Evolutionary conservation across 2,888 invertebrate genomes (phyloP).

Genomic region (Sussaba pulchella): DNA sequence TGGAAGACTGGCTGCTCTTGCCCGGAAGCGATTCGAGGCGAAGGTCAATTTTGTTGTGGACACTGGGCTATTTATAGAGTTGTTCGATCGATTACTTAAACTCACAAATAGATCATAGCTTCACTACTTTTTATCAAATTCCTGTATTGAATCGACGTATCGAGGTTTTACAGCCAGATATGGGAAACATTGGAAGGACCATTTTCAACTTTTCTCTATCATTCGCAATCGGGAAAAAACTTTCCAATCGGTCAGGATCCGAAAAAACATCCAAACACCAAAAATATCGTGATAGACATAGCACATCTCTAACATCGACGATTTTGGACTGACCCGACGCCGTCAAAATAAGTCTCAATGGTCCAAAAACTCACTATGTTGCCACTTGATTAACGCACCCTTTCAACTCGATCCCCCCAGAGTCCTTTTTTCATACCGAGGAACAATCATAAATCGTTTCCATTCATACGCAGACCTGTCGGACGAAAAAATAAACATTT

Average conservation of each 20-base stretch:
- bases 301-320: no score
- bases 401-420: not conserved
- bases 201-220: no score
- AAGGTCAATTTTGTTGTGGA: conserved; percentile 53
- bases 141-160: no score
- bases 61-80: conserved; percentile 41
- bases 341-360: no score
- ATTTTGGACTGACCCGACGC: no score
- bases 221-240: no score
- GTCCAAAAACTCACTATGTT: no score
- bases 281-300: no score
- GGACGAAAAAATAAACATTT: not conserved
- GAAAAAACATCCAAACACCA: no score
- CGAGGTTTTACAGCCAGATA: not conserved
- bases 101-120: not conserved
- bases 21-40: not conserved
- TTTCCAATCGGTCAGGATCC: no score
- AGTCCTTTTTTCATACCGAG: not conserved
- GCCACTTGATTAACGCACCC: no score
- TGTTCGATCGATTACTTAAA: conserved; percentile 28
- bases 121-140: not conserved
- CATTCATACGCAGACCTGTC: not conserved
- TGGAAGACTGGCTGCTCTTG: conserved; percentile 21
- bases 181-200: no score
- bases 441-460: not conserved